Percentiles rank a stretch among this genome's conserved stretches.
Evolutionary conservation across 1,140 invertebrate genomes (phyloP).

Genomic region (Asobara japonica): DNA sequence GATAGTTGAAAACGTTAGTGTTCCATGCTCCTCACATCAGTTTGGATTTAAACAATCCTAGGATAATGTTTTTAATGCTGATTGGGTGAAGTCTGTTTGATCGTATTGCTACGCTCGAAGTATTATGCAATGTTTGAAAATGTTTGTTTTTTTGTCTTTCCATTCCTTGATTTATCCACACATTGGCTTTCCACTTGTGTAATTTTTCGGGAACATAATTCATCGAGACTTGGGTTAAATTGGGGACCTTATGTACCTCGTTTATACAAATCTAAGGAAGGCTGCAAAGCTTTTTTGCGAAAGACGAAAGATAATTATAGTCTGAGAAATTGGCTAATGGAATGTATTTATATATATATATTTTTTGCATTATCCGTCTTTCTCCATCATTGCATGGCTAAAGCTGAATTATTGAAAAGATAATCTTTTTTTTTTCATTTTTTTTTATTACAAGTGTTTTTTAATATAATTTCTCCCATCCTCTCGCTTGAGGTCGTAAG

Average conservation of each 20-base stretch:
- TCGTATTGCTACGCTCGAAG: not conserved
- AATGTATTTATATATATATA: not conserved
- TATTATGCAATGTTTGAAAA: not conserved
- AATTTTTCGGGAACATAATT: not conserved
- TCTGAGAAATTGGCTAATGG: conserved; percentile 22
- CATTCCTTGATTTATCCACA: not conserved
- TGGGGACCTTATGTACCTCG: not conserved
- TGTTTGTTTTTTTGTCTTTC: not conserved
- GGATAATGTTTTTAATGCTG: no score
- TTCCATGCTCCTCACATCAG: not conserved
- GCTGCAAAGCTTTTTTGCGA: conserved; percentile 24
- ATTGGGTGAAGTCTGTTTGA: no score
- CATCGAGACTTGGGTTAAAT: not conserved
- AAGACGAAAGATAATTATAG: conserved; percentile 28
- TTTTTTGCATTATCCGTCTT: not conserved
- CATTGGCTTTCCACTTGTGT: not conserved
- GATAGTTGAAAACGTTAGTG: conserved; percentile 1
- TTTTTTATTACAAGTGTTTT: not conserved
- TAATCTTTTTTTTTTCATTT: conserved; percentile 4
- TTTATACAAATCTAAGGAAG: conserved; percentile 24
- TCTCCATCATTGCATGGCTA: conserved; percentile 17
- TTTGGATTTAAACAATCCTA: not conserved
- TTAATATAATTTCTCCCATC: conserved; percentile 14
- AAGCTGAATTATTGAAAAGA: conserved; percentile 21
- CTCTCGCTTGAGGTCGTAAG: conserved; percentile 23